Conservation (phyloP, 2,888 invertebrate genomes). For the Scaptomyza flava region DNA sequence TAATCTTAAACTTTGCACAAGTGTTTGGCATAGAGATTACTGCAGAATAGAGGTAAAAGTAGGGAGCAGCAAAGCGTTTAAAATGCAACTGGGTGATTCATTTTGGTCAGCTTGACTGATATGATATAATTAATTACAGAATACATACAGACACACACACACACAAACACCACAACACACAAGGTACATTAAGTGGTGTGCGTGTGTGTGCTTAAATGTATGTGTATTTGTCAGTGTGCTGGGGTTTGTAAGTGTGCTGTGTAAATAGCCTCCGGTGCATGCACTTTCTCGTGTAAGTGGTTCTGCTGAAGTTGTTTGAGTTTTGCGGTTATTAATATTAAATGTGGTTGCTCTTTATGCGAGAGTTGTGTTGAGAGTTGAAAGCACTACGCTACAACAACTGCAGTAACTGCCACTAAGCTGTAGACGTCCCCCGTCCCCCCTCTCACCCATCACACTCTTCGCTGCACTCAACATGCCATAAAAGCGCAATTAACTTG, state of each 20-base stretch:
- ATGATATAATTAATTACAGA: slow-evolving; percentile 46
- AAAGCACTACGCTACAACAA: slow-evolving; percentile 11
- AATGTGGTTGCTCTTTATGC: slow-evolving; percentile 74
- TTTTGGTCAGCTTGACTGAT: slow-evolving; percentile 46
- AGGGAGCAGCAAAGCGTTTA: slow-evolving; percentile 6
- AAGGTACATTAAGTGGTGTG: slow-evolving; percentile 34
- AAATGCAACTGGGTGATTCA: slow-evolving; percentile 19
- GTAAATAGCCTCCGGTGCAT: slow-evolving; percentile 54
- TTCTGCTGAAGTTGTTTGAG: slow-evolving; percentile 67
- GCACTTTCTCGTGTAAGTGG: slow-evolving; percentile 53
- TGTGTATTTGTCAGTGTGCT: slow-evolving; percentile 11
- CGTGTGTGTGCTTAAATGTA: neutral
- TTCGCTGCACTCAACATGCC: slow-evolving; percentile 31
- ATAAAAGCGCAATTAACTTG: slow-evolving; percentile 76
- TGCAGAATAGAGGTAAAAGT: neutral
- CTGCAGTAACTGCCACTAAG: slow-evolving; percentile 26
- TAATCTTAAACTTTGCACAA: neutral
- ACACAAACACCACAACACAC: neutral
- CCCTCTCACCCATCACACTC: neutral
- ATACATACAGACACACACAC: slow-evolving; percentile 13
- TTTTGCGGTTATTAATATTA: slow-evolving; percentile 81
- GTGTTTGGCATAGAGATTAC: slow-evolving; percentile 1
- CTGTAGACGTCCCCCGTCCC: neutral
- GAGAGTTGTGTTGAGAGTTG: slow-evolving; percentile 54
- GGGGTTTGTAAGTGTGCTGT: slow-evolving; percentile 43